Base-by-base conservation (phyloP, 2,888 invertebrate genomes). In the Isoperla grammatica region DNA sequence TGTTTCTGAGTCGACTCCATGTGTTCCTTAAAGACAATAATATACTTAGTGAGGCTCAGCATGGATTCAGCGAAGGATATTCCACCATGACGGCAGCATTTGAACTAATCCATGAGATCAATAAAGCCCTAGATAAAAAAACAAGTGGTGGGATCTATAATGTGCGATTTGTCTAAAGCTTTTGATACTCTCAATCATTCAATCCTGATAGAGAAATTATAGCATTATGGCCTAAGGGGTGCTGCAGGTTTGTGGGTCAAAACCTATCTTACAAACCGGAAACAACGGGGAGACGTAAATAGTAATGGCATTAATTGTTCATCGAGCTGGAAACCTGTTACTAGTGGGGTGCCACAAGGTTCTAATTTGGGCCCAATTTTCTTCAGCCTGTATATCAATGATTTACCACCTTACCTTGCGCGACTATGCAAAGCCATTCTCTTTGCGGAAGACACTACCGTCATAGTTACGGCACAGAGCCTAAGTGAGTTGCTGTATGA, bases 351-450 rank as follows among this genome's bases (percentile, higher is more conserved):
- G n/a, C 19, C 48, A 13, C 48, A 48, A 17, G 48, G 48, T 23
- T n/a, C 48, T 48, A 23, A 15, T 19, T 17, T 48, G 23, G n/a
- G 15, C n/a, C 48, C 48, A 19, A 19, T 48, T 23, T 23, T 48
- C n/a, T 48, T 48, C 19, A n/a, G 20, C n/a, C 12, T 48, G 12
- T 48, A 48, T 23, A 5, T 48, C n/a, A 48, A 48, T 48, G 48
- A 48, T 12, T 23, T 48, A n/a, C 48, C 48, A n/a, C 15, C 20
- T 8, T 15, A 48, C 12, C 12, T 48, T 22, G n/a, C 48, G 6
- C 8, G n/a, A 6, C 8, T 8, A 11, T 6, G 6, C 8, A 45
- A 45, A 17, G n/a, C 9, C 17, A n/a, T 45, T 8, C 17, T 11
- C 6, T 45, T 11, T 45, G 45, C 45, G 8, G 45, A 45, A 6